Conservation (phyloP, 2,888 invertebrate genomes). For the Apotomis capreana region DNA sequence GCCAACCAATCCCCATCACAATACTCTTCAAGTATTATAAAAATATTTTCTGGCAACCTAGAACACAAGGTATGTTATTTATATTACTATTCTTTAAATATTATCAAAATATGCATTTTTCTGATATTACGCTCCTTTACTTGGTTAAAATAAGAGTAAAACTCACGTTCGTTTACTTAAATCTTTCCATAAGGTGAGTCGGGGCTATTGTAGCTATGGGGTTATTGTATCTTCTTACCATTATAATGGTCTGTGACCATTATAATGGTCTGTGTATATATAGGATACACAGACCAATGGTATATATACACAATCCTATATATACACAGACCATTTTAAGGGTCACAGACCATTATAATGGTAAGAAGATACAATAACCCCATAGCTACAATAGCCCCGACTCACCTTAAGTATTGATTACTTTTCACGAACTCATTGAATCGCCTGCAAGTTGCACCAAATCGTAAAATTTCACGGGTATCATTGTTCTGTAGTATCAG, state of each 20-base stretch:
- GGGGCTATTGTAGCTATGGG: no score
- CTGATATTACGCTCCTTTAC: background rate
- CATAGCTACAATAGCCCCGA: no score
- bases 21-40: conserved; percentile 48
- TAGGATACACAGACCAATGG: no score
- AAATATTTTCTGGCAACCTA: conserved; percentile 51
- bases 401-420: conserved; percentile 58
- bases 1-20: conserved; percentile 54
- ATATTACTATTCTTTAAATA: conserved; percentile 5
- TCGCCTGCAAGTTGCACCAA: conserved; percentile 80
- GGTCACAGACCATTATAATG: no score
- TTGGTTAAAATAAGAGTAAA: background rate
- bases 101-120: conserved; percentile 2
- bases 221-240: no score
- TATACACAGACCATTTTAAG: no score
- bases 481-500: conserved; percentile 55
- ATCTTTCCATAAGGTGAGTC: conserved; percentile 67
- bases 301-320: no score
- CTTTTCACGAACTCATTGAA: conserved; percentile 73
- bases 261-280: no score
- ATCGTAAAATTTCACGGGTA: conserved; percentile 74
- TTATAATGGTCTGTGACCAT: no score
- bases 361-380: no score
- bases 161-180: conserved; percentile 61
- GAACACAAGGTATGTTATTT: conserved; percentile 38